A percentile compares a stretch with the other conserved stretches of the same genome.
These are phyloP conservation scores for Parnassius orleans DNA, from an alignment of 2,888 invertebrate species.

Conservation along the genomic window DNA sequence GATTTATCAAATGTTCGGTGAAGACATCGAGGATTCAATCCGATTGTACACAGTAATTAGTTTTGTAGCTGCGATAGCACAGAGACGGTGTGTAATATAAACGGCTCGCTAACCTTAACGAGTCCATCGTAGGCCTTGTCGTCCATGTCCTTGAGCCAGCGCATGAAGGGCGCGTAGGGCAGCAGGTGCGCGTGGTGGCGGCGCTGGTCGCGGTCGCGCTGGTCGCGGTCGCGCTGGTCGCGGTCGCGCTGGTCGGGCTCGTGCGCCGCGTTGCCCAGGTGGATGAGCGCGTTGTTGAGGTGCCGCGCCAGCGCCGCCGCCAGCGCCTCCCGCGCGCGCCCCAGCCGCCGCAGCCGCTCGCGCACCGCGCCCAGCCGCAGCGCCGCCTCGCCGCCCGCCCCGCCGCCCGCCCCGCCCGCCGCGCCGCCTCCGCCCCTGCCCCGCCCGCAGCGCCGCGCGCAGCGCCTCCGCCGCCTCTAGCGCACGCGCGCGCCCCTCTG, in stretches of 20 bases:
- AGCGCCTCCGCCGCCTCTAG: conserved; percentile 44
- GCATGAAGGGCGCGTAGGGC: conserved; percentile 94
- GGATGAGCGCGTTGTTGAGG: conserved; percentile 96
- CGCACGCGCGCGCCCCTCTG: conserved; percentile 57
- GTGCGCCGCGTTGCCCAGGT: conserved; percentile 86
- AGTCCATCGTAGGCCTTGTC: conserved; percentile 90
- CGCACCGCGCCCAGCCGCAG: conserved; percentile 50
- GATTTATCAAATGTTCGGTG: no score
- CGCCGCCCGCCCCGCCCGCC: conserved; percentile 40
- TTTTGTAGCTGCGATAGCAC: no score
- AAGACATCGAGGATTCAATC: no score
- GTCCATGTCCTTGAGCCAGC: conserved; percentile 94
- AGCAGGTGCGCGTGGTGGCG: conserved; percentile 92
- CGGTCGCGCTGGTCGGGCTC: conserved; percentile 57
- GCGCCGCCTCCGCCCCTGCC: conserved; percentile 42
- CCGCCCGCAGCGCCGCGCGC: conserved; percentile 41
- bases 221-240: conserved; percentile 80
- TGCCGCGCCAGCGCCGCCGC: conserved; percentile 90
- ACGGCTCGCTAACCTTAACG: conserved; percentile 74
- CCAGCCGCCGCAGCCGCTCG: conserved; percentile 58
- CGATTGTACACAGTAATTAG: no score
- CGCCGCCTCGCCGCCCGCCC: conserved; percentile 37
- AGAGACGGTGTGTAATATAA: no score
- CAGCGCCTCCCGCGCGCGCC: conserved; percentile 55
- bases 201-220: conserved; percentile 84